Conservation (phyloP, 2,113 vertebrate species). For the Gracilinanus agilis region DNA sequence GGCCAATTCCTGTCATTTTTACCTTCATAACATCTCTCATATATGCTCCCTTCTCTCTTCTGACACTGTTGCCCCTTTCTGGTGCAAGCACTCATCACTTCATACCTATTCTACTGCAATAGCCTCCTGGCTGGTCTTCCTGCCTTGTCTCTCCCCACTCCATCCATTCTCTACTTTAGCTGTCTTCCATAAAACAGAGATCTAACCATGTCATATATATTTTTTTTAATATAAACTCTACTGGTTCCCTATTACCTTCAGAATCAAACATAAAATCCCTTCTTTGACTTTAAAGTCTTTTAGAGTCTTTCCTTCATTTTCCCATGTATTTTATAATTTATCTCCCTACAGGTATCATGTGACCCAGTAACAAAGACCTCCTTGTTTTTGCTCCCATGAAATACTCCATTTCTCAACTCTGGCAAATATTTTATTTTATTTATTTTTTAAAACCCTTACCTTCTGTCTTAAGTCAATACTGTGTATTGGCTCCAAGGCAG, state of each 20-base stretch:
- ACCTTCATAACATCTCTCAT: not conserved
- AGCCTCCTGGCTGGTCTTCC: not conserved
- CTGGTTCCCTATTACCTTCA: too few species aligned
- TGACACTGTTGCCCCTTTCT: not conserved
- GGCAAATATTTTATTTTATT: not conserved
- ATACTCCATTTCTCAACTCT: not conserved
- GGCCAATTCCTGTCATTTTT: not conserved
- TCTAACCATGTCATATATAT: not conserved
- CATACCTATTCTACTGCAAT: not conserved
- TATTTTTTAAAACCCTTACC: too few species aligned
- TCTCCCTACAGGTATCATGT: not conserved
- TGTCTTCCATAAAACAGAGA: not conserved
- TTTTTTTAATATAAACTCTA: not conserved
- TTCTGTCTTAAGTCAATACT: too few species aligned
- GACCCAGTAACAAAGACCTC: not conserved
- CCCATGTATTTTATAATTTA: not conserved
- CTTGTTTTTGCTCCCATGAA: not conserved
- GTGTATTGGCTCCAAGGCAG: too few species aligned
- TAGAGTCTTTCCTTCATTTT: not conserved
- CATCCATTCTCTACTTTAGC: not conserved
- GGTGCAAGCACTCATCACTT: not conserved
- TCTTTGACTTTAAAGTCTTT: not conserved
- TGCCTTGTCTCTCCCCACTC: not conserved
- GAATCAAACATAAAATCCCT: too few species aligned
- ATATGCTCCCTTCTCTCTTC: not conserved